Conservation (phyloP, 2,888 invertebrate species). For the Drosophila setosimentum region DNA sequence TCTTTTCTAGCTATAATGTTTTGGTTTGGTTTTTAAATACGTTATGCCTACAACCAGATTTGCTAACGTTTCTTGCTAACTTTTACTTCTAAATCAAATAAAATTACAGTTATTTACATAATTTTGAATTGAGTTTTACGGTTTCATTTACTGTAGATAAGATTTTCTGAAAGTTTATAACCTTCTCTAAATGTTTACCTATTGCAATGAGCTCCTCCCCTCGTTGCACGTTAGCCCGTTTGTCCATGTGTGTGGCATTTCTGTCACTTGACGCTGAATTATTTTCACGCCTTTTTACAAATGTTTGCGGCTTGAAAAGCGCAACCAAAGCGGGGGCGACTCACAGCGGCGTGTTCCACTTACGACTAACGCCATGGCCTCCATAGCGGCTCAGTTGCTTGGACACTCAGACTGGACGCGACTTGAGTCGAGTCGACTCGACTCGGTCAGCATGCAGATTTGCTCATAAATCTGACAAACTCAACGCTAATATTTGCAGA, state of each 20-base stretch:
- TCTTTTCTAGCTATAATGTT: not conserved
- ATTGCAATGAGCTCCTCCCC: constrained; percentile 9
- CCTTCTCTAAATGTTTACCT: constrained; percentile 38
- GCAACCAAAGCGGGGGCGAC: constrained; percentile 74
- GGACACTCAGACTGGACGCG: constrained; percentile 26
- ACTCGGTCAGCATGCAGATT: constrained; percentile 78
- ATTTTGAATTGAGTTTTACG: not conserved
- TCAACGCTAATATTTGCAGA: constrained; percentile 81
- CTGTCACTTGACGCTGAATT: constrained; percentile 81
- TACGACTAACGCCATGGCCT: constrained; percentile 71
- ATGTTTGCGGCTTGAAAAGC: constrained; percentile 73
- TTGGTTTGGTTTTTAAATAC: not conserved
- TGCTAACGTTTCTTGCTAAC: not conserved
- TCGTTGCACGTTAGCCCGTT: constrained; percentile 14
- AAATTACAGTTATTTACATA: not conserved
- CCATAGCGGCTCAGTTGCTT: constrained; percentile 42
- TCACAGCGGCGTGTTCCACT: constrained; percentile 70
- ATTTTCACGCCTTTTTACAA: constrained; percentile 81
- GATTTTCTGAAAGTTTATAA: constrained; percentile 5
- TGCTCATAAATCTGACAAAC: constrained; percentile 81
- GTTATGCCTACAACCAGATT: not conserved
- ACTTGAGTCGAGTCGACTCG: constrained; percentile 31
- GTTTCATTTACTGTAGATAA: constrained; percentile 1
- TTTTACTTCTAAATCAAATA: not conserved
- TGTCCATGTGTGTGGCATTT: constrained; percentile 73